Conservation (phyloP, 2,797 vertebrate genomes). For the Micrastur ruficollis region DNA sequence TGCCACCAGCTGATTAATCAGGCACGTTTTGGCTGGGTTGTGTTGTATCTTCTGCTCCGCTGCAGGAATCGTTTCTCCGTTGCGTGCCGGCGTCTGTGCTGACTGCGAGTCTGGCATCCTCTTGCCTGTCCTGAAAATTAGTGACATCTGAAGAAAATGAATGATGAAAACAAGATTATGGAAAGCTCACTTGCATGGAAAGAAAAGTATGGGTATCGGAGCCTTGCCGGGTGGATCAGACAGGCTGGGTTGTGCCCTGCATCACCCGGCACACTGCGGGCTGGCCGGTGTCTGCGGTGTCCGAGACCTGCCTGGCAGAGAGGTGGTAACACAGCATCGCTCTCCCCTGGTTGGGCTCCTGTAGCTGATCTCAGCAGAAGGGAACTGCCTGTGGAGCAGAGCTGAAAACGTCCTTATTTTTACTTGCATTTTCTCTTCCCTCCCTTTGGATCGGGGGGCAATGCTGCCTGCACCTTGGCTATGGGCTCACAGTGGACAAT, state of each 20-base stretch:
- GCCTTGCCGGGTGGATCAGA: neutral
- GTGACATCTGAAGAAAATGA: conserved; percentile 41
- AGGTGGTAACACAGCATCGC: fast-evolving
- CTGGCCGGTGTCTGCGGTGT: fast-evolving
- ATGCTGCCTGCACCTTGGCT: neutral
- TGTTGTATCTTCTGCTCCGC: neutral
- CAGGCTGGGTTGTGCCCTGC: neutral
- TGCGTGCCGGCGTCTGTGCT: conserved; percentile 2
- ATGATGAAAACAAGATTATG: neutral
- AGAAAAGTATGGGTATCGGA: neutral
- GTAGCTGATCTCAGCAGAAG: neutral
- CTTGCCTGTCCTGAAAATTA: conserved; percentile 30
- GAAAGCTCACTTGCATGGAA: neutral
- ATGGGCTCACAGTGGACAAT: neutral
- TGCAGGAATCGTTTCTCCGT: neutral
- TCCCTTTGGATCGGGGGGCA: neutral
- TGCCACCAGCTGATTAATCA: neutral
- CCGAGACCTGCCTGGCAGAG: neutral
- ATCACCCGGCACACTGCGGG: fast-evolving
- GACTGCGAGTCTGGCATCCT: neutral
- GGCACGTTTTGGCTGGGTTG: neutral
- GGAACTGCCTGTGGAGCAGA: neutral
- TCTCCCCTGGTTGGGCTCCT: neutral
- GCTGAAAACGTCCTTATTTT: neutral
- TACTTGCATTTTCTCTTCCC: neutral